Percentiles rank a stretch among this genome's conserved stretches.
Conservation (phyloP, 2,113 vertebrate genomes). For the Tretioscincus oriximinensis region DNA sequence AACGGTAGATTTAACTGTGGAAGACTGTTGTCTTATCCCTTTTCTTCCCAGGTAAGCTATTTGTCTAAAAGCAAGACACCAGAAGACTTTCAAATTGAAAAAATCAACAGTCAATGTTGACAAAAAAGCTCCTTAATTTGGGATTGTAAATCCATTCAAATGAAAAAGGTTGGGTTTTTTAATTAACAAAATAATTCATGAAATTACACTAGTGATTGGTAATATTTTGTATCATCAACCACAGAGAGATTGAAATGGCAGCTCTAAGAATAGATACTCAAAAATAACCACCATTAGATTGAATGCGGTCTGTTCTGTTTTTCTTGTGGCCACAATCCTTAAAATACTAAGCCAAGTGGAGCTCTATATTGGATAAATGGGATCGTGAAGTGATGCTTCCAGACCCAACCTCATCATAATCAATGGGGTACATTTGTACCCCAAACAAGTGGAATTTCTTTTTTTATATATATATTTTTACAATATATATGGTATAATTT, state of each 20-base stretch:
- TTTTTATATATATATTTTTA: too few relatives aligned
- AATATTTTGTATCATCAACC: background rate
- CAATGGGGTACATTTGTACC: too few relatives aligned
- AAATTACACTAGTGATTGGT: background rate
- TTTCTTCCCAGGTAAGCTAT: conserved; percentile 50
- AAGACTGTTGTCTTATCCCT: conserved; percentile 42
- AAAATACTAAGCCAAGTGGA: background rate
- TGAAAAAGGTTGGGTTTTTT: background rate
- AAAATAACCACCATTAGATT: background rate
- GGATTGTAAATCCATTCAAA: background rate
- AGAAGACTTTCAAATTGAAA: background rate
- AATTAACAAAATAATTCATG: background rate
- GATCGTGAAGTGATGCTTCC: too few relatives aligned
- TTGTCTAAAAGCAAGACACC: background rate
- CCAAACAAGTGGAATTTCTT: too few relatives aligned
- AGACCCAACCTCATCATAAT: background rate
- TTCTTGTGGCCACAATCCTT: background rate
- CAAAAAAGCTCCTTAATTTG: background rate
- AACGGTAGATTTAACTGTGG: conserved; percentile 29
- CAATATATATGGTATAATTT: too few relatives aligned
- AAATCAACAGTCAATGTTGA: background rate
- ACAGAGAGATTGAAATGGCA: background rate
- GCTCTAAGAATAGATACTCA: background rate
- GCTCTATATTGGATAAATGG: background rate
- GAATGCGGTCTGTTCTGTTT: background rate